phyloP scores from a whole-genome alignment of 2,113 vertebrate genomes.

The Passerina amoena region DNA sequence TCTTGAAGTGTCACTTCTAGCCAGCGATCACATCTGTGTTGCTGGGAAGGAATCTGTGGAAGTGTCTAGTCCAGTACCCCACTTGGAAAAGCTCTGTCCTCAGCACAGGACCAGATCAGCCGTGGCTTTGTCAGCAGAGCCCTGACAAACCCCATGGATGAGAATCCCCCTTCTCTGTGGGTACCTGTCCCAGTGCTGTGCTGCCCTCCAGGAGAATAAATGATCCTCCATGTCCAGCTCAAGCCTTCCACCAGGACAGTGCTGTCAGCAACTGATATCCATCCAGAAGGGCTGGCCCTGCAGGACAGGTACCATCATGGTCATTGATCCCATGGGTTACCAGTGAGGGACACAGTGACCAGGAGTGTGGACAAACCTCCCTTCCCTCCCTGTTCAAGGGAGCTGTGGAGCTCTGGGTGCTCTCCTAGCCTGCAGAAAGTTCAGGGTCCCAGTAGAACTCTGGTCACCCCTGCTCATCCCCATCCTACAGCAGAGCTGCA shows the following conservation, averaged over 20 bases:
- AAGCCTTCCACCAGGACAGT: neutral
- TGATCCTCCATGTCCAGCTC: neutral
- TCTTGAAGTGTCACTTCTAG: neutral
- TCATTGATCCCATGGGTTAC: neutral
- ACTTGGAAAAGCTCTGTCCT: neutral
- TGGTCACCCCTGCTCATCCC: neutral
- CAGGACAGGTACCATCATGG: neutral
- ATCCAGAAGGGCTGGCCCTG: neutral
- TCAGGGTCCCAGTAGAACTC: neutral
- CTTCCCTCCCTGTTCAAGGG: neutral
- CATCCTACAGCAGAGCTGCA: neutral
- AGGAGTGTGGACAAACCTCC: neutral
- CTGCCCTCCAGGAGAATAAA: neutral
- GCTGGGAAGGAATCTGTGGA: neutral
- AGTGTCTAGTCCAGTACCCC: neutral
- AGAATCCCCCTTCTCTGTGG: neutral
- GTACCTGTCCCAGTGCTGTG: neutral
- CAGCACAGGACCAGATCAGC: neutral
- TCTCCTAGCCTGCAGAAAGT: neutral
- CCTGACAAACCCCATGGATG: neutral
- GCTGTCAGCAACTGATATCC: accelerated
- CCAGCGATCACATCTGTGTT: accelerated
- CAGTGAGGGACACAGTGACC: neutral
- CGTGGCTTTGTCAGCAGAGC: neutral
- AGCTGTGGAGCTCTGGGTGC: neutral